These are phyloP conservation scores for Lasioglossum pauxillum DNA, from an alignment of 2,888 invertebrate genomes.

Conservation along the genomic window DNA sequence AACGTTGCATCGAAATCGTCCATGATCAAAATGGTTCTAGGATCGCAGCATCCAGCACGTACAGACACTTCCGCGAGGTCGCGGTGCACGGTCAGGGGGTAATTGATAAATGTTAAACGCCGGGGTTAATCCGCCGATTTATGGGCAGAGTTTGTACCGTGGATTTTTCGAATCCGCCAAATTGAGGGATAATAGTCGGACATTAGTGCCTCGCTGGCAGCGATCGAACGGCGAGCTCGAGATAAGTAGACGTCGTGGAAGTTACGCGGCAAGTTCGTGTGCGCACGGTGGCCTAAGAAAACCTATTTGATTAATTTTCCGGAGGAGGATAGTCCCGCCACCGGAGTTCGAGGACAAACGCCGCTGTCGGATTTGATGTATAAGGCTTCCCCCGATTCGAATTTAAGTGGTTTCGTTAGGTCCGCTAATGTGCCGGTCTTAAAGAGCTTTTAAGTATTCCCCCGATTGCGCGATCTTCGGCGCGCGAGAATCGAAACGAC, in stretches of 20 bases:
- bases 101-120: slow-evolving; percentile 83
- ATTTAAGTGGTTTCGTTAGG: neutral
- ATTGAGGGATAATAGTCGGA: slow-evolving; percentile 79
- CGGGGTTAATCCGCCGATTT: slow-evolving; percentile 82
- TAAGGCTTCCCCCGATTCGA: neutral
- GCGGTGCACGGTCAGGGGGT: slow-evolving; percentile 66
- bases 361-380: neutral
- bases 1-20: neutral
- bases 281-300: slow-evolving; percentile 52
- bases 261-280: slow-evolving; percentile 29
- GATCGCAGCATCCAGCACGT: neutral
- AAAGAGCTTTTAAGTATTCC: neutral
- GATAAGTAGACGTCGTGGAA: slow-evolving; percentile 61
- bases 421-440: neutral
- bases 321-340: neutral
- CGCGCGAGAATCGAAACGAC: neutral
- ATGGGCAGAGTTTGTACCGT: slow-evolving; percentile 77
- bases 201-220: slow-evolving; percentile 69
- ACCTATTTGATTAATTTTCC: slow-evolving; percentile 58
- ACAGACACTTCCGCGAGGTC: slow-evolving; percentile 6
- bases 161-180: slow-evolving; percentile 74
- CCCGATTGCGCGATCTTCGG: neutral
- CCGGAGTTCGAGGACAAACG: slow-evolving; percentile 14
- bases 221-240: slow-evolving; percentile 53
- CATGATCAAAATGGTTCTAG: neutral